Evolutionary conservation across 2,888 invertebrate genomes (phyloP), one percentile per base, ranked within the genome.

Genomic region (Macrosiphum euphorbiae): DNA sequence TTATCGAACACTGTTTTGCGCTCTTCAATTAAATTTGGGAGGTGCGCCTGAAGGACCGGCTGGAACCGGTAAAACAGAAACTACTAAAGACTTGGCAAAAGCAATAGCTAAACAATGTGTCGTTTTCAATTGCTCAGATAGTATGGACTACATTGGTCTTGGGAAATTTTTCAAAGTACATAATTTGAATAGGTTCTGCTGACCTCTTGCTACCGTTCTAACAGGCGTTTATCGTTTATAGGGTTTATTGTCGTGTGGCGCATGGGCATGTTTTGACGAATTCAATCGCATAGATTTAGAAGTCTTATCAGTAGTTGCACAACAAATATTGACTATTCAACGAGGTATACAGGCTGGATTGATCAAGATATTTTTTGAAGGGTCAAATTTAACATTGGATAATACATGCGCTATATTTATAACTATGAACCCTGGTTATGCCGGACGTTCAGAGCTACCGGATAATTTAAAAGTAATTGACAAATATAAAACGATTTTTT

Each of bases 61-160:
- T 0, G 98, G 98, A 52, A 98, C 99, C 0, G 99, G 99, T 88
- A 99, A 99, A 96, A 98, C 98, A 0, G 99, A 99, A 96, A 99
- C 99, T 0, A 97, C 98, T 94, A 99, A 99, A 96, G 99, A 99
- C 96, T 96, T 99, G 94, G 99, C 99, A 8, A 99, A 99, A 96
- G 98, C 98, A 0, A 98, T 99, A 1, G 99, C 99, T 24, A 99
- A 99, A 96, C 99, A 99, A 96, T 99, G 99, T 96, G 98, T 99
- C 1, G 99, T 99, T 0, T 99, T 99, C 96, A 99, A 99, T 96
- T 99, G 99, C 95, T 99, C 99, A 0, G 98, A 99, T 95, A 98
- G 98, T 4, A 96, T 99, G 88, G 98, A 99, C 96, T 99, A 98
- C 95, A 98, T 98, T 95, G 98, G 99, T 0, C 97, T 99, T 95